Evolutionary conservation across 2,113 vertebrate genomes (phyloP).

Genomic region (Vanacampus margaritifer): DNA sequence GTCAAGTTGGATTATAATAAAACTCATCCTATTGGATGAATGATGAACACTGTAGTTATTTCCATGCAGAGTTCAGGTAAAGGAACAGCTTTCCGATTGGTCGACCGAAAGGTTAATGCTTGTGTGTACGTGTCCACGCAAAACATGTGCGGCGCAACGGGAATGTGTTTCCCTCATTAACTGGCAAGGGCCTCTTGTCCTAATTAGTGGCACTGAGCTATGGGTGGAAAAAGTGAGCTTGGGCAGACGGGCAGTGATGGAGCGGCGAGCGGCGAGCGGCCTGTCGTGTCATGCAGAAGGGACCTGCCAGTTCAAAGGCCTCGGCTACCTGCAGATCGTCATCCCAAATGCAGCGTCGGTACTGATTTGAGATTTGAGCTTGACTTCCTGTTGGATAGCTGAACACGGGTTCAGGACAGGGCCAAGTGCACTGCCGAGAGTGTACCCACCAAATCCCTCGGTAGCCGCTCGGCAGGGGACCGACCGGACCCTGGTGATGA

Average conservation of each 20-base stretch:
- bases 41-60: constrained; percentile 37
- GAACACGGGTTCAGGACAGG: constrained; percentile 23
- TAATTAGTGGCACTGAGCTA: constrained; percentile 49
- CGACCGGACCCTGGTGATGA: constrained; percentile 40
- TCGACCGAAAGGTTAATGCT: constrained; percentile 21
- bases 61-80: constrained; percentile 44
- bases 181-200: constrained; percentile 27
- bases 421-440: constrained; percentile 22
- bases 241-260: constrained; percentile 32
- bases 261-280: constrained; percentile 20
- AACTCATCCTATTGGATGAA: constrained; percentile 21
- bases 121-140: constrained; percentile 26
- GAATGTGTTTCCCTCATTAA: constrained; percentile 51
- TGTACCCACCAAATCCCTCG: constrained; percentile 1
- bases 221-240: constrained; percentile 65
- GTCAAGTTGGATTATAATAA: constrained; percentile 30
- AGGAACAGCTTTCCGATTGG: constrained; percentile 18
- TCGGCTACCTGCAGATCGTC: constrained; percentile 16
- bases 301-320: constrained; percentile 22
- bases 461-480: constrained; percentile 10
- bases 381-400: neutral
- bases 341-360: constrained; percentile 24
- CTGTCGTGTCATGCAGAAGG: neutral
- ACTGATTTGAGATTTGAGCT: constrained; percentile 11
- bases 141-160: constrained; percentile 37